Percentiles rank a stretch among this genome's conserved stretches.
Evolutionary conservation across 2,113 vertebrate genomes (phyloP).

Genomic region (Grallaria varia): DNA sequence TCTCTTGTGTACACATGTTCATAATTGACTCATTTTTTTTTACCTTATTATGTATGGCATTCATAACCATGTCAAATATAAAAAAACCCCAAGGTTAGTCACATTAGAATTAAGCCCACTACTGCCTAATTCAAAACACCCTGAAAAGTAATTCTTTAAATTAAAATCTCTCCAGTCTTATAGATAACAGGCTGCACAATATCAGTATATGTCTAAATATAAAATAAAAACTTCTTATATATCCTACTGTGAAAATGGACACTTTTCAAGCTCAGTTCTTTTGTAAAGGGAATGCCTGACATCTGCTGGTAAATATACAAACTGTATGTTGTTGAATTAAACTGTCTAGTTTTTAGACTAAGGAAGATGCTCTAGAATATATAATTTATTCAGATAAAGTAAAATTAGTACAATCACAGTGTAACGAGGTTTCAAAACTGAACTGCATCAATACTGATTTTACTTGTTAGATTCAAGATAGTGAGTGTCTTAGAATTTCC

Average conservation of each 20-base stretch:
- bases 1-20: background rate
- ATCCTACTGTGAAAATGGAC: background rate
- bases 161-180: background rate
- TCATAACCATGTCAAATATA: background rate
- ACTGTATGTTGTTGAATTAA: background rate
- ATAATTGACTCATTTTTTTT: background rate
- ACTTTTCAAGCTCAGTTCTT: background rate
- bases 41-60: background rate
- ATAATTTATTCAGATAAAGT: background rate
- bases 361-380: background rate
- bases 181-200: background rate
- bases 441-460: background rate
- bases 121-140: background rate
- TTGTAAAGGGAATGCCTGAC: conserved; percentile 59
- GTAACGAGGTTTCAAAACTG: background rate
- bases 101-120: background rate
- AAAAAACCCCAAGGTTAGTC: too few relatives aligned
- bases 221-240: background rate
- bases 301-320: conserved; percentile 65
- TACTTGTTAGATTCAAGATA: background rate
- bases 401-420: background rate
- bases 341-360: background rate
- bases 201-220: background rate
- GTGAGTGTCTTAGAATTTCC: background rate
- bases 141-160: background rate